Percentiles rank a stretch among this genome's conserved stretches.
Evolutionary conservation across 2,888 invertebrate species (phyloP).

Genomic region (Campoletis raptor): DNA sequence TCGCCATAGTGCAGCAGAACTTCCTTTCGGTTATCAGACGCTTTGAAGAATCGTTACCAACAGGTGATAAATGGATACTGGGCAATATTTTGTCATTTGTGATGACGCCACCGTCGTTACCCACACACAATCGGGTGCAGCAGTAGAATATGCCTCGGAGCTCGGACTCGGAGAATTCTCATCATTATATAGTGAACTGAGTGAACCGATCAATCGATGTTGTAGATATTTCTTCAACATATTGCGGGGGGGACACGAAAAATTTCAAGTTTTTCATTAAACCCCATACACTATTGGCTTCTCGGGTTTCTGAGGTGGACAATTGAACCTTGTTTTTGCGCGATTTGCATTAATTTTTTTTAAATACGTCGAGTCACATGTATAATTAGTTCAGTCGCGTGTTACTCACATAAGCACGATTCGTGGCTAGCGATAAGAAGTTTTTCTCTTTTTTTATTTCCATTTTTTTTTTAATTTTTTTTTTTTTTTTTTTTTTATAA

Average conservation of each 20-base stretch:
- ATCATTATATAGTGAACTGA: constrained; percentile 18
- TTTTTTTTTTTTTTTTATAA: not conserved
- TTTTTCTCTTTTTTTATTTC: not conserved
- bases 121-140: constrained; percentile 1
- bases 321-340: constrained; percentile 13
- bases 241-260: constrained; percentile 37
- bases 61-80: not conserved
- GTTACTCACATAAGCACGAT: constrained; percentile 15
- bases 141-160: not conserved
- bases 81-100: not conserved
- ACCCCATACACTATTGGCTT: constrained; percentile 11
- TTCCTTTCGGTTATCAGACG: too few species aligned
- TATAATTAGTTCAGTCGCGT: not conserved
- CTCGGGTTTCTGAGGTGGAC: not conserved
- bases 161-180: constrained; percentile 15
- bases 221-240: constrained; percentile 45
- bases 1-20: not conserved
- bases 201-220: constrained; percentile 59
- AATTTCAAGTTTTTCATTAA: constrained; percentile 40
- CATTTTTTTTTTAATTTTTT: constrained; percentile 15
- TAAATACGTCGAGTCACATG: constrained; percentile 20
- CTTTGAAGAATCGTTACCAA: constrained; percentile 8
- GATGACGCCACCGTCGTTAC: constrained; percentile 23
- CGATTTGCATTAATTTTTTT: constrained; percentile 8
- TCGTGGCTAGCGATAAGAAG: constrained; percentile 1